Evolutionary conservation across 2,888 invertebrate genomes (phyloP).

Genomic region (Leptinotarsa peninsularis): DNA sequence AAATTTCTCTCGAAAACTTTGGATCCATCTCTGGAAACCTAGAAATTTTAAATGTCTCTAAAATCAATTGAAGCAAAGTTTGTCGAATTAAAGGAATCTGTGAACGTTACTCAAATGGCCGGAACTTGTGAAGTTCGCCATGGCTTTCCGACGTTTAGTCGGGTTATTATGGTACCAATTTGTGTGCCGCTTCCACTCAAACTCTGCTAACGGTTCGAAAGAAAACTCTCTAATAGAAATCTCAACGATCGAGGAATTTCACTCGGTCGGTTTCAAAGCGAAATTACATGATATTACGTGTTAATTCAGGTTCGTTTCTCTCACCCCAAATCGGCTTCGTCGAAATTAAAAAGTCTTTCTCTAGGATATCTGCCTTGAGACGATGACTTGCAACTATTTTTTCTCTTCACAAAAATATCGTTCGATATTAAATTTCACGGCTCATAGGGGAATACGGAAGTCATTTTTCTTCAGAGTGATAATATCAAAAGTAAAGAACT

Average conservation of each 20-base stretch:
- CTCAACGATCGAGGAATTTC: conserved; percentile 29
- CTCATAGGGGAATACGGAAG: too few relatives aligned
- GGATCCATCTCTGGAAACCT: background rate
- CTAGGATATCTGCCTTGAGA: background rate
- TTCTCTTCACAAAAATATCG: background rate
- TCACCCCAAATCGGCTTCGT: background rate
- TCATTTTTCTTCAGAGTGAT: too few relatives aligned
- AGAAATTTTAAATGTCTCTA: conserved; percentile 48
- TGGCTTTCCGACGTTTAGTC: conserved; percentile 39
- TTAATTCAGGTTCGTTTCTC: conserved; percentile 31
- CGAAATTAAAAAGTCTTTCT: background rate
- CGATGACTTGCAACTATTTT: background rate
- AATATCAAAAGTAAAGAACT: too few relatives aligned
- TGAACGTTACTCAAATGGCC: conserved; percentile 58
- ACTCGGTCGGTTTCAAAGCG: conserved; percentile 21
- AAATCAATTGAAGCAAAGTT: conserved; percentile 54
- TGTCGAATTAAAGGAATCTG: conserved; percentile 55
- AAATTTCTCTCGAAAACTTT: too few relatives aligned
- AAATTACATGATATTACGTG: conserved; percentile 30
- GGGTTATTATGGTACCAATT: conserved; percentile 33
- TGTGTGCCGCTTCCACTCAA: conserved; percentile 19
- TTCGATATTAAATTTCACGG: too few relatives aligned
- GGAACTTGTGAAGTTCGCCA: conserved; percentile 52
- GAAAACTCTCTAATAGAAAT: conserved; percentile 40
- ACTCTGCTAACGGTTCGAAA: conserved; percentile 36